A percentile compares a stretch with the other conserved stretches of the same genome.
Evolutionary conservation across 2,113 vertebrate genomes (phyloP).

Genomic region (Corythornis cristatus): DNA sequence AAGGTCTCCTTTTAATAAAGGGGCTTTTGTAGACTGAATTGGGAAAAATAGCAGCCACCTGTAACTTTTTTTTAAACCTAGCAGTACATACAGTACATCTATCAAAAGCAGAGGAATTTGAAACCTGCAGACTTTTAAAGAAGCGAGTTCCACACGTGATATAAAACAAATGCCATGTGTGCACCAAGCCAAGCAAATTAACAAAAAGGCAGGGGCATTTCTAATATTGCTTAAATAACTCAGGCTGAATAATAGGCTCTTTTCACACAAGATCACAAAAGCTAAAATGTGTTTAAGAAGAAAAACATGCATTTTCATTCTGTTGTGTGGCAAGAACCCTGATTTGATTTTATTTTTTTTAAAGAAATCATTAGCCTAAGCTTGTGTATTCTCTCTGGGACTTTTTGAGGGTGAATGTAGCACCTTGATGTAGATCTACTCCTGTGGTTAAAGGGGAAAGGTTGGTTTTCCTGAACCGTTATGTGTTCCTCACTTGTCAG

Average conservation of each 20-base stretch:
- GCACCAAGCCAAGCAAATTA: constrained; percentile 66
- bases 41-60: constrained; percentile 71
- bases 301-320: constrained; percentile 48
- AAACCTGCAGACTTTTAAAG: constrained; percentile 70
- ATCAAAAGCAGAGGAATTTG: constrained; percentile 67
- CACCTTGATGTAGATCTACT: background rate
- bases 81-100: constrained; percentile 67
- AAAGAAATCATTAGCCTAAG: background rate
- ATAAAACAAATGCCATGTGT: constrained; percentile 68
- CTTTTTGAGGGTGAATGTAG: background rate
- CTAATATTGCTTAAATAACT: constrained; percentile 64
- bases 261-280: constrained; percentile 56
- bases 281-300: constrained; percentile 50
- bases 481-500: background rate
- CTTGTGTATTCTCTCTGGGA: background rate
- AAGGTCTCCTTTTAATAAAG: constrained; percentile 73
- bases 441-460: background rate
- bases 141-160: constrained; percentile 67
- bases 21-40: constrained; percentile 73
- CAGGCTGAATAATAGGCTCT: constrained; percentile 50
- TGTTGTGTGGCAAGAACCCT: background rate
- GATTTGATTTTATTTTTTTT: background rate
- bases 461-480: background rate
- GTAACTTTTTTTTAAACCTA: constrained; percentile 64
- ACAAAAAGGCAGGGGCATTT: constrained; percentile 68